Percentiles rank a stretch among this genome's conserved stretches.
These are phyloP conservation scores for Rhopalosiphum nymphaeae DNA, from an alignment of 2,888 invertebrate genomes.

Conservation along the genomic window DNA sequence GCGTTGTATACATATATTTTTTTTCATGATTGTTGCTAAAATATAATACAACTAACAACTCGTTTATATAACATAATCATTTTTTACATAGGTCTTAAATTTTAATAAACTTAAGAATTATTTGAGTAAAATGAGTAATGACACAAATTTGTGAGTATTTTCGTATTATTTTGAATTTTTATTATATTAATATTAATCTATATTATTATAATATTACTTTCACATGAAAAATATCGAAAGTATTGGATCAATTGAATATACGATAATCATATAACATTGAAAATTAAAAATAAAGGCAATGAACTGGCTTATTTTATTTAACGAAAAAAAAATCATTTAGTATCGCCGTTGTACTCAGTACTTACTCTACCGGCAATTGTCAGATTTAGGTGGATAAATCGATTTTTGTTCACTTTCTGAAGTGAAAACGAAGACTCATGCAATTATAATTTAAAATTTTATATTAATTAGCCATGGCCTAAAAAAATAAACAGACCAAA, in stretches of 20 bases:
- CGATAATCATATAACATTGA: background rate
- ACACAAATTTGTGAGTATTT: background rate
- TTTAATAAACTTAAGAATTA: background rate
- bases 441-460: constrained; percentile 20
- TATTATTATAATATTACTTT: background rate
- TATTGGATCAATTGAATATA: background rate
- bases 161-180: background rate
- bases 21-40: background rate
- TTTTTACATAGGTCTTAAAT: background rate
- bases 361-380: background rate
- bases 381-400: background rate
- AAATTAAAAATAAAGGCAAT: background rate
- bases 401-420: constrained; percentile 31
- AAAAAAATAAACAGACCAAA: background rate
- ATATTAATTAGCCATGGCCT: background rate
- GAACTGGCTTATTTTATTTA: background rate
- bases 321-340: background rate
- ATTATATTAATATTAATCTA: background rate
- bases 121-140: background rate
- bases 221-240: background rate
- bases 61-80: background rate
- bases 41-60: background rate
- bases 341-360: background rate
- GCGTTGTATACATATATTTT: background rate
- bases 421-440: constrained; percentile 10